Base-by-base conservation (phyloP, 2,113 vertebrate genomes). In the Brachyhypopomus occidentalis region DNA sequence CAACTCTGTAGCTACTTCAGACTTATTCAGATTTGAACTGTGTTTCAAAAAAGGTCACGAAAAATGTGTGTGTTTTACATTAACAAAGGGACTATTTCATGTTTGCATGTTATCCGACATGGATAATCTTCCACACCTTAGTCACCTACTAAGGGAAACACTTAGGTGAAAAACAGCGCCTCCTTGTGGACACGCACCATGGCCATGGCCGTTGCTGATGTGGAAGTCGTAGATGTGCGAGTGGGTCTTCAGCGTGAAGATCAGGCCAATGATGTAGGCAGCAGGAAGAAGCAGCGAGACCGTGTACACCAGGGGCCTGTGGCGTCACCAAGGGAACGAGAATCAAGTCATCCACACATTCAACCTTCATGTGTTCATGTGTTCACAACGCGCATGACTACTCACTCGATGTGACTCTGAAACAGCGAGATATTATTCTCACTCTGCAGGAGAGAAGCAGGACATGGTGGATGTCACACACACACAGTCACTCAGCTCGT, bases 211-310 rank as follows among this genome's bases (percentile, higher is more conserved):
- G 63, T 93, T 92, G 9, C 92, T 94, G 93, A 93, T 59, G 63
- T 93, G 95, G 86, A 96, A 93, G 82, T 96, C 95, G 2, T 95
- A 94, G 88, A 96, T 96, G 88, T 96, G 94, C 0, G 94, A 91
- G 89, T 95, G 95, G 1, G 96, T 95, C 89, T 97, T 97, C 83
- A 95, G 89, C 2, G 95, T 95, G 90, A 95, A 96, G 89, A 95
- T 88, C 80, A 96, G 94, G 14, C 96, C 96, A 0, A 91, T 91
- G 81, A 95, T 83, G 86, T 96, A 96, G 0, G 94, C 94, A 0
- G 88, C 86, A 0, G 95, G 95, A 66, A 97, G 93, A 84, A 95
- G 89, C 80, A 95, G 88, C 8, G 91, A 94, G 52, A 95, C 91
- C 0, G 91, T 92, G 88, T 95, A 94, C 78, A 95, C 91, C 66